Conservation (phyloP, 2,797 vertebrate genomes). For the Anguilla anguilla region DNA sequence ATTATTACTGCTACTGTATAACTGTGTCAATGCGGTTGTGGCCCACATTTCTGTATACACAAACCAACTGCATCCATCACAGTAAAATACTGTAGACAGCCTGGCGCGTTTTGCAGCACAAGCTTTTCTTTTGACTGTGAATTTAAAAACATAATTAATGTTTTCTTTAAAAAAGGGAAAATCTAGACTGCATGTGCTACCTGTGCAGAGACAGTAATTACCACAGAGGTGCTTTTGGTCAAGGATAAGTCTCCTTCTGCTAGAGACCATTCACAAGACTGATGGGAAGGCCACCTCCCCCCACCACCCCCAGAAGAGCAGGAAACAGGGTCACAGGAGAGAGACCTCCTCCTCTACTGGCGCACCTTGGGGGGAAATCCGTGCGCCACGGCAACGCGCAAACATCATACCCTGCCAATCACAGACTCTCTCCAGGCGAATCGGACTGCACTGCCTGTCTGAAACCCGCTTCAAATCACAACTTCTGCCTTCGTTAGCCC, state of each 20-base stretch:
- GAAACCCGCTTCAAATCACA: constrained; percentile 40
- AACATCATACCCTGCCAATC: constrained; percentile 38
- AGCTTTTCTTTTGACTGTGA: not conserved
- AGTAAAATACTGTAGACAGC: not conserved
- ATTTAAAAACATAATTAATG: constrained; percentile 28
- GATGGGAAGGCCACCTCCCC: constrained; percentile 35
- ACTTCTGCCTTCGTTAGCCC: constrained; percentile 45
- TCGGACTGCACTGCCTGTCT: constrained; percentile 13
- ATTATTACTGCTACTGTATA: not conserved
- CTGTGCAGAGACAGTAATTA: constrained; percentile 41
- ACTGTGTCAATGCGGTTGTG: not conserved
- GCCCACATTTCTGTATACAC: not conserved
- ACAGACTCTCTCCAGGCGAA: constrained; percentile 35
- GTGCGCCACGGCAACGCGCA: constrained; percentile 5
- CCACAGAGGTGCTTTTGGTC: constrained; percentile 36
- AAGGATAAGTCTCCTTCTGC: constrained; percentile 33
- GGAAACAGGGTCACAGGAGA: constrained; percentile 48
- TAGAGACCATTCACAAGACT: constrained; percentile 27
- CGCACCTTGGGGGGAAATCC: constrained; percentile 16
- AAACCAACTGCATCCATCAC: constrained; percentile 15
- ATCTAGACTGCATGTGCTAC: constrained; percentile 6
- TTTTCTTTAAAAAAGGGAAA: constrained; percentile 18
- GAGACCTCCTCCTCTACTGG: constrained; percentile 24
- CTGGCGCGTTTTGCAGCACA: not conserved
- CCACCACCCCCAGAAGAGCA: constrained; percentile 32